These are phyloP conservation scores for Anser brachyrhynchus DNA, from an alignment of 2,113 vertebrate species.

Conservation along the genomic window DNA sequence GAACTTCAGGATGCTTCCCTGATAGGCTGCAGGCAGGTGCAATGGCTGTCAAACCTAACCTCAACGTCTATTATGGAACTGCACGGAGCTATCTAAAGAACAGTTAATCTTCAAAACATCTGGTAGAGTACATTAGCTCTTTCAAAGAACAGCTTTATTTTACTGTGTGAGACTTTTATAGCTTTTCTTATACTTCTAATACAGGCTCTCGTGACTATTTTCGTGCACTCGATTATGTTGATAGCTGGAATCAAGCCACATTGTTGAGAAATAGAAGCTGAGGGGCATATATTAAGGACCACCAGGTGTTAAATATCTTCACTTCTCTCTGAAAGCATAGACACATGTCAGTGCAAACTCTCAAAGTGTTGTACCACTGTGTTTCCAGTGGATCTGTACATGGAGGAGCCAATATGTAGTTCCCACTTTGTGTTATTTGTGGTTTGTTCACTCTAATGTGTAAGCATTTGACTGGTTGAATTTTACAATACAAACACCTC, in stretches of 20 bases:
- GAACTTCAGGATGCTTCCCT: background rate
- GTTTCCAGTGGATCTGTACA: background rate
- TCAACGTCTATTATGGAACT: background rate
- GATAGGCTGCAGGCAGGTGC: background rate
- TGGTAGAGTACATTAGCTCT: background rate
- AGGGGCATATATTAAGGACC: background rate
- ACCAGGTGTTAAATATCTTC: background rate
- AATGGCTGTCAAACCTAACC: background rate
- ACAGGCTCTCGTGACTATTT: background rate
- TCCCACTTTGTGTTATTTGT: background rate
- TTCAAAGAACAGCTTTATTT: background rate
- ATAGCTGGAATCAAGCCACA: slow-evolving; percentile 2
- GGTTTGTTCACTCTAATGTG: background rate
- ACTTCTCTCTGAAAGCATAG: background rate
- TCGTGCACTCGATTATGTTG: background rate
- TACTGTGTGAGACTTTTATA: background rate
- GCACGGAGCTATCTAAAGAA: background rate
- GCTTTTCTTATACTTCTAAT: background rate
- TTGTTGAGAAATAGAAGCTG: background rate
- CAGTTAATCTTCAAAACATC: slow-evolving; percentile 30
- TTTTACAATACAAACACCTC: background rate
- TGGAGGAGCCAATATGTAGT: background rate
- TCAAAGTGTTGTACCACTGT: background rate
- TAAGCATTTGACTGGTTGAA: background rate
- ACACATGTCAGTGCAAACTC: background rate